Evolutionary conservation across 2,888 invertebrate genomes (phyloP).

Genomic region (Lasioglossum calceatum): DNA sequence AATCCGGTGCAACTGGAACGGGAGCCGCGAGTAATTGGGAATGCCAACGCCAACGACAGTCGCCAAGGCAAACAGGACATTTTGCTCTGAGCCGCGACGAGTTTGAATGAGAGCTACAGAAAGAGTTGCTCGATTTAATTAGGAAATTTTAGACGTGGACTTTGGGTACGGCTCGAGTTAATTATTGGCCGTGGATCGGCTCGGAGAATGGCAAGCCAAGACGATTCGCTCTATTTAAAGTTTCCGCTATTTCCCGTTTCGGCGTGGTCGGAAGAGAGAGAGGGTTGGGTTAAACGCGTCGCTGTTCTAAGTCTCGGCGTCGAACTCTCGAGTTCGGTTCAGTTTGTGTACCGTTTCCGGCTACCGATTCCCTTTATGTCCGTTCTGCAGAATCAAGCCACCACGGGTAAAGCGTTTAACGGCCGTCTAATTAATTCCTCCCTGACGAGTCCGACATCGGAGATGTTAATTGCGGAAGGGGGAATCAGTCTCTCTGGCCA

Average conservation of each 20-base stretch:
- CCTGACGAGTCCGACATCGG: neutral
- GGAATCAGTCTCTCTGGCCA: neutral
- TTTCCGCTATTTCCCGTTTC: slow-evolving; percentile 18
- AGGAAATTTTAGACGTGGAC: slow-evolving; percentile 43
- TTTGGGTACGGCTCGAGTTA: slow-evolving; percentile 54
- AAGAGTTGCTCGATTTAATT: slow-evolving; percentile 65
- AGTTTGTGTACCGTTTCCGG: slow-evolving; percentile 33
- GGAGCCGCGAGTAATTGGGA: slow-evolving; percentile 36
- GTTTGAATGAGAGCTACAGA: slow-evolving; percentile 42
- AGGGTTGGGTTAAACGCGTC: neutral
- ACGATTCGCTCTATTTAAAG: slow-evolving; percentile 35
- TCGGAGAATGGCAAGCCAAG: neutral
- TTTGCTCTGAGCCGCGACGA: slow-evolving; percentile 16
- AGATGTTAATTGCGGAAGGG: slow-evolving; percentile 19
- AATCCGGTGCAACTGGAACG: neutral
- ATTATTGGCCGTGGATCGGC: slow-evolving; percentile 51
- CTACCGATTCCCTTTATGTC: slow-evolving; percentile 17
- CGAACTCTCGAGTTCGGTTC: slow-evolving; percentile 22
- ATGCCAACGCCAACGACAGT: slow-evolving; percentile 10
- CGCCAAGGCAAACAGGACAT: slow-evolving; percentile 55
- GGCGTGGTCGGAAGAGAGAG: neutral
- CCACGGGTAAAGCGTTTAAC: neutral
- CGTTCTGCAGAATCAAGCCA: neutral
- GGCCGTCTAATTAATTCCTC: slow-evolving; percentile 33
- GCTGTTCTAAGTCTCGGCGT: slow-evolving; percentile 5